These are phyloP conservation scores for Vanacampus margaritifer DNA, from an alignment of 2,113 vertebrate genomes.

Conservation along the genomic window DNA sequence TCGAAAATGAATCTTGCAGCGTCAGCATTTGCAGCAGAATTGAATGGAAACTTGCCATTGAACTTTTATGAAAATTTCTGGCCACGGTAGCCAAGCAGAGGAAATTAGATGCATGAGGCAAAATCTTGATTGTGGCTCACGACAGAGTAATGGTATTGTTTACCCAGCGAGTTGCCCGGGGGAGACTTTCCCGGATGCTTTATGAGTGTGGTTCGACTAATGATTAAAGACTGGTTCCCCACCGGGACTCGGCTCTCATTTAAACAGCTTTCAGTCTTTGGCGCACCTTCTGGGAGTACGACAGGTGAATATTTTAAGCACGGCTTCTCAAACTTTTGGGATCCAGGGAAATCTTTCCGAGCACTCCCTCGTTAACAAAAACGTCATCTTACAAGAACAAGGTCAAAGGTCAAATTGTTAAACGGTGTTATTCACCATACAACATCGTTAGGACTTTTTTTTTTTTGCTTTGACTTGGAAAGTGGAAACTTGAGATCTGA, in stretches of 20 bases:
- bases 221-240: conserved; percentile 55
- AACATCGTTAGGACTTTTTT: too few species aligned
- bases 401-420: too few species aligned
- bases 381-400: too few species aligned
- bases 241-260: conserved; percentile 20
- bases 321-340: too few species aligned
- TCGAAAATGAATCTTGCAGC: too few species aligned
- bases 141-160: conserved; percentile 62
- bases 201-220: conserved; percentile 61
- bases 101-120: conserved; percentile 60
- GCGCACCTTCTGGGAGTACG: conserved; percentile 16
- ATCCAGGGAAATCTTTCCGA: too few species aligned
- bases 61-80: too few species aligned
- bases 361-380: too few species aligned
- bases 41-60: not conserved
- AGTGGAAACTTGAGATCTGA: too few species aligned
- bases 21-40: not conserved
- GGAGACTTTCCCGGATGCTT: conserved; percentile 55
- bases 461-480: too few species aligned
- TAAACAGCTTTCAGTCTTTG: conserved; percentile 27
- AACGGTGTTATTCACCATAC: too few species aligned
- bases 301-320: conserved; percentile 4
- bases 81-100: not conserved
- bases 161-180: conserved; percentile 47
- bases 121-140: conserved; percentile 58